Percentiles rank a stretch among this genome's conserved stretches.
Evolutionary conservation across 1,140 invertebrate genomes (phyloP).

Genomic region (Pissodes strobi): DNA sequence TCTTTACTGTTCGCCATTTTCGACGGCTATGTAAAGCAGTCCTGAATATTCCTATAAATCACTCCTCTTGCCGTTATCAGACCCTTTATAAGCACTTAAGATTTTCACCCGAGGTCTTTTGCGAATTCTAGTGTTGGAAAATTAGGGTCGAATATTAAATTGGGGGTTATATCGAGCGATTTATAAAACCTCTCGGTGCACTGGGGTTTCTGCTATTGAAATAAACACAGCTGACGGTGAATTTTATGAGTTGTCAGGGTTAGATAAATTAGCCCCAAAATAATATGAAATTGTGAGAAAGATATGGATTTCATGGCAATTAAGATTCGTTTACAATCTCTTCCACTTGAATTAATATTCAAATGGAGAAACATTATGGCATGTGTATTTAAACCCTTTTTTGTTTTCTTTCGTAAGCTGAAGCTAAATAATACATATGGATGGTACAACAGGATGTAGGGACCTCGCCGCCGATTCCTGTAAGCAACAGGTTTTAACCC

Average conservation of each 20-base stretch:
- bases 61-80: conserved; percentile 10
- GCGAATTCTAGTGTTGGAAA: conserved; percentile 8
- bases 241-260: neutral
- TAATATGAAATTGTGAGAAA: too few species aligned
- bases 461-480: too few species aligned
- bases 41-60: conserved; percentile 7
- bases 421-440: too few species aligned
- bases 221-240: conserved; percentile 1
- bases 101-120: conserved; percentile 5
- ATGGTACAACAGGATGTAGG: too few species aligned
- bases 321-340: too few species aligned
- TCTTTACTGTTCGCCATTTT: neutral
- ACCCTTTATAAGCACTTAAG: conserved; percentile 15
- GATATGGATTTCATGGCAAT: too few species aligned
- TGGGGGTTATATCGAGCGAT: conserved; percentile 2
- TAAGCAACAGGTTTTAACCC: too few species aligned
- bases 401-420: too few species aligned
- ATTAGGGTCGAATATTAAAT: conserved; percentile 20
- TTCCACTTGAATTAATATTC: too few species aligned
- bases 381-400: too few species aligned
- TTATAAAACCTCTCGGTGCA: conserved; percentile 12
- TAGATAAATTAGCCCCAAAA: conserved; percentile 7
- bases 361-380: too few species aligned
- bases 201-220: conserved; percentile 7
- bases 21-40: conserved; percentile 6